Evolutionary conservation across 92 coral and sea anemone genomes (phyloP), one percentile per base, ranked within the genome.

Genomic region (Paragorgia papillata): DNA sequence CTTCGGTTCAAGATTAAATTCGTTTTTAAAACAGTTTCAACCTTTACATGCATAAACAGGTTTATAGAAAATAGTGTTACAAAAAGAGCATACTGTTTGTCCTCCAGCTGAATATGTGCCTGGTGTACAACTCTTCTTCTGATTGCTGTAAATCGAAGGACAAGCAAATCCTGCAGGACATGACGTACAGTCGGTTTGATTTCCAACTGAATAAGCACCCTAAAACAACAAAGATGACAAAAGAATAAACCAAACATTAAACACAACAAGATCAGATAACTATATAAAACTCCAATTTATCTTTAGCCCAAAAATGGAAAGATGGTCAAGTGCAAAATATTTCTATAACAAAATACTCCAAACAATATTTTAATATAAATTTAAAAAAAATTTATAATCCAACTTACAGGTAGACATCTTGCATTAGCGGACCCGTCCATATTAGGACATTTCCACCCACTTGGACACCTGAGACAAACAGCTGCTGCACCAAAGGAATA

Each of bases 161-260:
- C 99, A 95, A 8, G 97, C 92, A 40, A 79, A 53, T 10, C 99
- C 97, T 12, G 84, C 68, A 12, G 95, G 92, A 62, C 99, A 95
- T 26, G 74, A 62, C 5, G 90, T 91, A 78, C 99, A 95, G 56
- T 20, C 39, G 1, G 59, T 51, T 62, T 88, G 97, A 24, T 84
- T 80, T 15, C 99, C 99, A 33, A 73, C 48, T 12, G 99, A 95
- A 71, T 79, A 88, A 8, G 92, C 62, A 10, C 99, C 99, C 99
- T 95, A 59, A 21, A 62, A 51, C 1, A 27, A 56, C 39, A 8
- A 73, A 24, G 53, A 57, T 1, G n/a, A 37, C 21, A 32, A 1
- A 37, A 0, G 8, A 0, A 32, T 39, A 8, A 26, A 17, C 3
- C 39, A 37, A 58, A 20, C 27, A 74, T 7, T 46, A n/a, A 1